Evolutionary conservation across 2,113 vertebrate species (phyloP).

Genomic region (Ammodytes dubius): DNA sequence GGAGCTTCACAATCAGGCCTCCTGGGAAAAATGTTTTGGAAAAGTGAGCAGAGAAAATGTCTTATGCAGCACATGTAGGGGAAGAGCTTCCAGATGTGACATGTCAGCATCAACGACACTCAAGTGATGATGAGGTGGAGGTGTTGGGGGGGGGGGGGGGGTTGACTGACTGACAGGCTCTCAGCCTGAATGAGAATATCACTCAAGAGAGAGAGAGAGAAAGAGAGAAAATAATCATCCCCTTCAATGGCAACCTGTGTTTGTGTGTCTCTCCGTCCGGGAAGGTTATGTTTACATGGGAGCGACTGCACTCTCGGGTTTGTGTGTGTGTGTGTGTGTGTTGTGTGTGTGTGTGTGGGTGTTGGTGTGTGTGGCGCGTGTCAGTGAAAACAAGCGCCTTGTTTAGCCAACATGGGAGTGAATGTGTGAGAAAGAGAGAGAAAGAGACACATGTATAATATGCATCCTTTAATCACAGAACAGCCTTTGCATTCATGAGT

Average conservation of each 20-base stretch:
- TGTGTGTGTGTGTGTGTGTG: slow-evolving; percentile 9
- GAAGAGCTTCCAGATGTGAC: slow-evolving; percentile 84
- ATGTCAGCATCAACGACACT: slow-evolving; percentile 77
- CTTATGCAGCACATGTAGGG: slow-evolving; percentile 60
- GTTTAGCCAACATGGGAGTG: slow-evolving; percentile 10
- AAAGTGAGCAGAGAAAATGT: slow-evolving; percentile 70
- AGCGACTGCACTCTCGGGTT: slow-evolving; percentile 17
- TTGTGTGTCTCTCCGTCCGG: slow-evolving; percentile 4
- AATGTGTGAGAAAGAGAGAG: neutral
- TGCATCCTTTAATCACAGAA: slow-evolving; percentile 15
- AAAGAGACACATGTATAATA: neutral
- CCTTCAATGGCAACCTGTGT: slow-evolving; percentile 55
- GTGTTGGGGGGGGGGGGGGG: neutral
- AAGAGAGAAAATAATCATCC: slow-evolving; percentile 60
- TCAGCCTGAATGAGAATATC: slow-evolving; percentile 65
- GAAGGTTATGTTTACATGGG: slow-evolving; percentile 41
- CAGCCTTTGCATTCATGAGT: slow-evolving; percentile 25
- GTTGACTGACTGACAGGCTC: slow-evolving; percentile 65
- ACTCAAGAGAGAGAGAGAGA: slow-evolving; percentile 30
- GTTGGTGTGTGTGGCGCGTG: slow-evolving; percentile 36
- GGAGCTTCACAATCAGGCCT: slow-evolving; percentile 66
- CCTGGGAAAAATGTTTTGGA: slow-evolving; percentile 45
- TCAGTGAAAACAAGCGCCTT: slow-evolving; percentile 48
- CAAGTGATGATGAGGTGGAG: slow-evolving; percentile 36
- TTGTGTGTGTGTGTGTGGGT: slow-evolving; percentile 1